Base-by-base conservation (phyloP, 2,888 invertebrate genomes). In the Cephus nigrinus region DNA sequence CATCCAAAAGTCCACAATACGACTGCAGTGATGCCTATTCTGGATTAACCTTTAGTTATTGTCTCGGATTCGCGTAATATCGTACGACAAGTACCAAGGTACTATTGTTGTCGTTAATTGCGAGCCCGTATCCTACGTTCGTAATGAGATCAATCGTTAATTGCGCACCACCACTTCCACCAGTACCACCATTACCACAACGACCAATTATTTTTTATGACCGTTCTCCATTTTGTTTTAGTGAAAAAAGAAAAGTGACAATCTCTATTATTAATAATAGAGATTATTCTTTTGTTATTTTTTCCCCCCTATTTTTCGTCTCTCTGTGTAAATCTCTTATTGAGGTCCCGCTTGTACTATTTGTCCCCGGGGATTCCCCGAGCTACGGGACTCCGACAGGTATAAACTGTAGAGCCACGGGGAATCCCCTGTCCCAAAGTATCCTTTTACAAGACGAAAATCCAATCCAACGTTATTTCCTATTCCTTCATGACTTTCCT, bases 1-100 rank as follows among this genome's bases (percentile, higher is more conserved):
- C 91, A 91, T 91, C 91, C 91, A 91, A 91, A 91, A 91, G 91
- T 91, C 91, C 91, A 91, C 91, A 91, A 91, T 91, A 91, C 91
- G 91, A 91, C 91, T 91, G 91, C 91, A 91, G 91, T 88, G 91
- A 91, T 91, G 91, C 91, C 91, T 91, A 90, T 91, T 91, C 91
- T 91, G 91, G 91, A 91, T 91, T 88, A 90, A 71, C 35, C 71
- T 68, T 68, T 68, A 33, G 68, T 68, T 68, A 32, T 75, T 31
- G 33, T 31, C 40, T 68, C 31, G 15, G 23, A 30, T 35, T 35
- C 35, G 69, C 15, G 35, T n/a, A 69, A 36, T 34, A 35, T n/a
- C 40, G 71, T 73, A 30, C 73, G 34, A 73, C 33, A 68, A 75
- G 40, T 55, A 55, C 9, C 40, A 55, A 55, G 23, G 23, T 55